These are phyloP conservation scores for Acrocyrtus sp. DNA, from an alignment of 2,888 invertebrate species.

Conservation along the genomic window DNA sequence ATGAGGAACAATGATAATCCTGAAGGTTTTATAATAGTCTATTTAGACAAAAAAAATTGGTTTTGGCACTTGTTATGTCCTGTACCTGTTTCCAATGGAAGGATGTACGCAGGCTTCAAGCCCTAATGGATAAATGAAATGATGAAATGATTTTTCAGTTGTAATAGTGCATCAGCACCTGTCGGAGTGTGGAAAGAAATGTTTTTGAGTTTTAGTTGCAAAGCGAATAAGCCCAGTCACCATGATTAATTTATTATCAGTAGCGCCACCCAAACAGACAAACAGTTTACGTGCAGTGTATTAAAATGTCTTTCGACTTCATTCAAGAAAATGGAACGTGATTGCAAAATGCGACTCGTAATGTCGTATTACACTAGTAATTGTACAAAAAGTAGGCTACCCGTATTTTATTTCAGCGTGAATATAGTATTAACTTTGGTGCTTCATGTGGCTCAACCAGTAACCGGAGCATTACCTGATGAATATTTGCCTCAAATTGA, in stretches of 20 bases:
- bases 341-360: constrained; percentile 7
- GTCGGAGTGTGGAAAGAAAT: background rate
- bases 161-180: background rate
- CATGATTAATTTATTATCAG: background rate
- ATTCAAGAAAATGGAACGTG: constrained; percentile 39
- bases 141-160: too few relatives aligned
- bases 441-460: background rate
- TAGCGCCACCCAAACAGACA: background rate
- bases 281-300: background rate
- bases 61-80: too few relatives aligned
- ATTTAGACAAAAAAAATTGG: too few relatives aligned
- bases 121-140: too few relatives aligned
- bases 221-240: too few relatives aligned
- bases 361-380: background rate
- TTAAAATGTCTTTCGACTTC: constrained; percentile 12
- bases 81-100: too few relatives aligned
- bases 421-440: background rate
- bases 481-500: constrained; percentile 39
- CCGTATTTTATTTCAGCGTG: background rate
- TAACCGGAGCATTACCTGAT: constrained; percentile 16
- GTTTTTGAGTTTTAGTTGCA: background rate
- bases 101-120: too few relatives aligned
- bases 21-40: too few relatives aligned
- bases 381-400: too few relatives aligned
- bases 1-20: too few relatives aligned